These are phyloP conservation scores for Drosophila subobscura DNA, from an alignment of 1,140 invertebrate genomes.

Conservation along the genomic window DNA sequence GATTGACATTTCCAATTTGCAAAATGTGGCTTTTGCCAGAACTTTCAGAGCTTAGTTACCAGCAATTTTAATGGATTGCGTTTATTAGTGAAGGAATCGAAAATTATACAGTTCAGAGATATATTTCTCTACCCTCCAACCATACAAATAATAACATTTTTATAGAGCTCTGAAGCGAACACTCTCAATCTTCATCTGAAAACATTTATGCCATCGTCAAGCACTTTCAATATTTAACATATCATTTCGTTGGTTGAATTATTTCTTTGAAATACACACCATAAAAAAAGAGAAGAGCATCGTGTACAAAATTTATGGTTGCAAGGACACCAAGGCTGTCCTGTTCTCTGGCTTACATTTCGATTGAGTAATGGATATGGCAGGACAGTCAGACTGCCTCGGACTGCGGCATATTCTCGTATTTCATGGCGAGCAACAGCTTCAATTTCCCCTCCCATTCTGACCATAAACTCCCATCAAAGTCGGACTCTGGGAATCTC, in stretches of 20 bases:
- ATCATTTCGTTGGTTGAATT: slow-evolving; percentile 1
- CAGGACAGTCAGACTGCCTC: slow-evolving; percentile 5
- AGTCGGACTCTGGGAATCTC: slow-evolving; percentile 14
- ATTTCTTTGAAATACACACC: slow-evolving; percentile 2
- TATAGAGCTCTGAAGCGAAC: neutral
- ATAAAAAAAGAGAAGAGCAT: slow-evolving; percentile 9
- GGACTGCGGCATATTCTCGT: slow-evolving; percentile 36
- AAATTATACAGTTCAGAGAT: too few species aligned
- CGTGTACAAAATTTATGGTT: slow-evolving; percentile 32
- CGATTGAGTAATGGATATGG: slow-evolving; percentile 58
- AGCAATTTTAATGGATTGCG: too few species aligned
- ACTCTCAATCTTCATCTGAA: neutral
- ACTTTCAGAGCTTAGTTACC: too few species aligned
- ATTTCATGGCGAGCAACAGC: slow-evolving; percentile 62
- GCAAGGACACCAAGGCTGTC: neutral
- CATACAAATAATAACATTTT: too few species aligned
- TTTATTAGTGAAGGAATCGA: too few species aligned
- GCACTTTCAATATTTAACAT: slow-evolving; percentile 6
- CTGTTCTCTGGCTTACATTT: slow-evolving; percentile 4
- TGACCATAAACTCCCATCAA: slow-evolving; percentile 49
- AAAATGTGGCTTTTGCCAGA: too few species aligned
- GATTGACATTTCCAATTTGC: too few species aligned
- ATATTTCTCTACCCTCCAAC: too few species aligned
- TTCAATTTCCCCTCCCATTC: slow-evolving; percentile 42
- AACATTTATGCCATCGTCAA: slow-evolving; percentile 18